These are phyloP conservation scores for Brachyopa scutellaris DNA, from an alignment of 2,888 invertebrate genomes.

Conservation along the genomic window DNA sequence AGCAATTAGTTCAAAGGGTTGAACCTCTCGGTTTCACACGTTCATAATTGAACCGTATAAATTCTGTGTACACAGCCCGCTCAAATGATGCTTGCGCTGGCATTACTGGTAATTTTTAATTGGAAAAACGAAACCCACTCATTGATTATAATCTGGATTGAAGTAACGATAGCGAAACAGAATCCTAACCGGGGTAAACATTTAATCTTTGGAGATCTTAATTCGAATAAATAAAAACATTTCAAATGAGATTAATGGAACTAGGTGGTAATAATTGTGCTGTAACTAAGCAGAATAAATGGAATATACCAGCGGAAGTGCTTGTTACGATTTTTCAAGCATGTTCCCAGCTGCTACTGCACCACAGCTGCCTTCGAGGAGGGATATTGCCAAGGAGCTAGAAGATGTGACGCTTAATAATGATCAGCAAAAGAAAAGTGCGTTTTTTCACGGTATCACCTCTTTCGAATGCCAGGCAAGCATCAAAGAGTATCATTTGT, in stretches of 20 bases:
- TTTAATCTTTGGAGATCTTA: slow-evolving; percentile 6
- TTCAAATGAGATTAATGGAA: slow-evolving; percentile 25
- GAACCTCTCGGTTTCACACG: slow-evolving; percentile 21
- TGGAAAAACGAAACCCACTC: slow-evolving; percentile 29
- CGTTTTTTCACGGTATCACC: too few relatives aligned
- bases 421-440: too few relatives aligned
- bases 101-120: slow-evolving; percentile 31
- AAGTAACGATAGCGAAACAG: background rate
- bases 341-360: too few relatives aligned
- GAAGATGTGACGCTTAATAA: too few relatives aligned
- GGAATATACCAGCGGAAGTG: too few relatives aligned
- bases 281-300: slow-evolving; percentile 1
- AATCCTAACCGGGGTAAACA: slow-evolving; percentile 7
- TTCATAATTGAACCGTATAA: slow-evolving; percentile 26
- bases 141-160: slow-evolving; percentile 30
- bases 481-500: too few relatives aligned
- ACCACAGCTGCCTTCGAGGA: too few relatives aligned
- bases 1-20: slow-evolving; percentile 21
- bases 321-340: too few relatives aligned
- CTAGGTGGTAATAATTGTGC: slow-evolving; percentile 9
- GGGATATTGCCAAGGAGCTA: too few relatives aligned
- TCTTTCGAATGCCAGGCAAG: too few relatives aligned
- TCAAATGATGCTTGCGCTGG: too few relatives aligned
- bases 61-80: too few relatives aligned
- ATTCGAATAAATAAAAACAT: slow-evolving; percentile 26